These are phyloP conservation scores for Morone saxatilis DNA, from an alignment of 2,113 vertebrate genomes.

Conservation along the genomic window DNA sequence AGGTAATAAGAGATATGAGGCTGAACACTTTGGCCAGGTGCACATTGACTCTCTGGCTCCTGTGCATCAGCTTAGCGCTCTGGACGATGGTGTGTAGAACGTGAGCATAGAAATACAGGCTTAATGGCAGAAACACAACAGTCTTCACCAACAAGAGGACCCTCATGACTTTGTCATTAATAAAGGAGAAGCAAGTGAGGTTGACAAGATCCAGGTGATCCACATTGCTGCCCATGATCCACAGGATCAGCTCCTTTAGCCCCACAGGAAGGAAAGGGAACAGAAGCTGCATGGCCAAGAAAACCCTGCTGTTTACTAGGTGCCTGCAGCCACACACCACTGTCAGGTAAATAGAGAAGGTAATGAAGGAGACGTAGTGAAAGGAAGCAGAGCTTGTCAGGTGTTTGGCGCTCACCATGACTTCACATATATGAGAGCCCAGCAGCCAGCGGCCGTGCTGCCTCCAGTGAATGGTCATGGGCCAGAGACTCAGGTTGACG, in stretches of 20 bases:
- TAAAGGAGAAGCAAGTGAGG: conserved; percentile 75
- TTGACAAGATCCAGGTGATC: conserved; percentile 63
- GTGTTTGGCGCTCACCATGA: conserved; percentile 69
- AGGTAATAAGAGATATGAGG: conserved; percentile 71
- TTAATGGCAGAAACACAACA: conserved; percentile 61
- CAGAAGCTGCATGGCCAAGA: conserved; percentile 66
- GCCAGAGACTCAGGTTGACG: conserved; percentile 66
- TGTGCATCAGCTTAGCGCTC: conserved; percentile 62
- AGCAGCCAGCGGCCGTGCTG: conserved; percentile 63
- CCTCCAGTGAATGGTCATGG: conserved; percentile 71
- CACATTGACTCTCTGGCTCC: conserved; percentile 67
- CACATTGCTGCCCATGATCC: conserved; percentile 37
- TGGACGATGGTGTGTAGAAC: conserved; percentile 58
- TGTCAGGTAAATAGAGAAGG: conserved; percentile 73
- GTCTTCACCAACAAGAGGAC: conserved; percentile 58
- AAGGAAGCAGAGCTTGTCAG: conserved; percentile 67
- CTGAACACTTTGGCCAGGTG: conserved; percentile 73
- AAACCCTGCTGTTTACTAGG: conserved; percentile 65
- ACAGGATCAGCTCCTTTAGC: conserved; percentile 61
- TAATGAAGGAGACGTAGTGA: conserved; percentile 74
- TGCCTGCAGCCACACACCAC: conserved; percentile 59
- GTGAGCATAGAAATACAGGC: conserved; percentile 70
- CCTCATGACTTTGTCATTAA: conserved; percentile 67
- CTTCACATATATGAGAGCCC: conserved; percentile 57
- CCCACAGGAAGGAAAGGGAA: conserved; percentile 61